A percentile compares a stretch with the other conserved stretches of the same genome.
Conservation (phyloP, 1,140 invertebrate species). For the Aricia agestis region DNA sequence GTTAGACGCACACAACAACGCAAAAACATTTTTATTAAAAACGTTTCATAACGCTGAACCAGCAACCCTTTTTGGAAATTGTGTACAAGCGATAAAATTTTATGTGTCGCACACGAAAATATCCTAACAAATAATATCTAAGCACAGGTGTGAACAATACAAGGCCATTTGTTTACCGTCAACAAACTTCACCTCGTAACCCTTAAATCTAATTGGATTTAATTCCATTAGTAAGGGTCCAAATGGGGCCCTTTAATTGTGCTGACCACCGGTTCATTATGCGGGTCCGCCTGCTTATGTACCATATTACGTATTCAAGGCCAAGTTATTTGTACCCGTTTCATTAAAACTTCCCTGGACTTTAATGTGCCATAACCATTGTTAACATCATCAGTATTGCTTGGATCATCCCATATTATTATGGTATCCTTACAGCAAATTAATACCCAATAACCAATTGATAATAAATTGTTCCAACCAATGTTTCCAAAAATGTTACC, state of each 20-base stretch:
- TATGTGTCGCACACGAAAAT: constrained; percentile 14
- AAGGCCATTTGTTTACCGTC: constrained; percentile 65
- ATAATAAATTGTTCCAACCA: too few species aligned
- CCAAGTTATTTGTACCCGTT: constrained; percentile 45
- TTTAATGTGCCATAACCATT: not conserved
- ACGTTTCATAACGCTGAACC: not conserved
- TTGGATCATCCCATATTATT: not conserved
- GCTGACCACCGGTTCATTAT: constrained; percentile 66
- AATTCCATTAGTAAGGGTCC: constrained; percentile 71
- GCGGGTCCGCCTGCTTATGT: constrained; percentile 32
- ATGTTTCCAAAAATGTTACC: too few species aligned
- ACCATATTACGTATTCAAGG: constrained; percentile 32
- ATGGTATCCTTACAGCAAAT: too few species aligned
- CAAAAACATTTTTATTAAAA: not conserved
- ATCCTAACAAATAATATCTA: constrained; percentile 27
- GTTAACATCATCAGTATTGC: not conserved
- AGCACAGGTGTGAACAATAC: constrained; percentile 58
- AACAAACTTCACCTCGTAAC: constrained; percentile 71
- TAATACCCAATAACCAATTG: too few species aligned
- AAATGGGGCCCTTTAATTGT: constrained; percentile 69
- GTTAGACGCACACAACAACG: too few species aligned
- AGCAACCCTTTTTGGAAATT: not conserved
- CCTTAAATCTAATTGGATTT: constrained; percentile 74
- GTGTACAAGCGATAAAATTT: constrained; percentile 3
- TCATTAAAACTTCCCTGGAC: constrained; percentile 29